A percentile compares a stretch with the other conserved stretches of the same genome.
These are phyloP conservation scores for Cyanistes caeruleus DNA, from an alignment of 2,113 vertebrate genomes.

Conservation along the genomic window DNA sequence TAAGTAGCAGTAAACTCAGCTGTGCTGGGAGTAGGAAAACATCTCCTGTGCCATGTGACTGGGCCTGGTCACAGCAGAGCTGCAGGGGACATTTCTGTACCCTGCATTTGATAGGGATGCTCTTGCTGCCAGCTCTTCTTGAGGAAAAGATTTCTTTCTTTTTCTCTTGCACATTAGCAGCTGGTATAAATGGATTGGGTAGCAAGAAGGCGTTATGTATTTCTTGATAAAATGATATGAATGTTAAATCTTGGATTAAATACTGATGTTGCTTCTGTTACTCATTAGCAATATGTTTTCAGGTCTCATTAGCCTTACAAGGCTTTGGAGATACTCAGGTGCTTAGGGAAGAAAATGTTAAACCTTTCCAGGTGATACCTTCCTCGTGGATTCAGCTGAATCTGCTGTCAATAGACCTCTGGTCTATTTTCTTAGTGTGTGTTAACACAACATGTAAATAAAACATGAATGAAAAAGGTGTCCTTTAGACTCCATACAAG, in stretches of 20 bases:
- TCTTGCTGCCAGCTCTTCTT: background rate
- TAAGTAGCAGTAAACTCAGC: background rate
- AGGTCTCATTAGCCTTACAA: background rate
- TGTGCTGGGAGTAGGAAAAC: background rate
- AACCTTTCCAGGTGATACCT: background rate
- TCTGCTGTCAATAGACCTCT: background rate
- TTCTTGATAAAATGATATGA: background rate
- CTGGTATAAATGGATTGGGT: background rate
- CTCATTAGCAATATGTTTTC: background rate
- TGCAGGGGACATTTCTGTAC: background rate
- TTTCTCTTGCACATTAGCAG: background rate
- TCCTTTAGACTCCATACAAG: slow-evolving; percentile 2
- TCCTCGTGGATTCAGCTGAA: background rate
- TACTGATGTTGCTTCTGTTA: background rate
- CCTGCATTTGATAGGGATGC: background rate
- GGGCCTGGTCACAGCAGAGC: background rate
- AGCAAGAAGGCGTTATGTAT: background rate
- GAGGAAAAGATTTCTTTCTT: background rate
- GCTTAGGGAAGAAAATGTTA: background rate
- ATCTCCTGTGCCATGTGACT: background rate
- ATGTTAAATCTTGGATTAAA: background rate
- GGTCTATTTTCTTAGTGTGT: slow-evolving; percentile 1
- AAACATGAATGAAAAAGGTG: slow-evolving; percentile 6
- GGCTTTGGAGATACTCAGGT: background rate
- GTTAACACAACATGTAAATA: slow-evolving; percentile 37